Percentiles rank a stretch among this genome's conserved stretches.
These are phyloP conservation scores for Ascidia mentula DNA, from an alignment of 23 tunicate species.

Conservation along the genomic window DNA sequence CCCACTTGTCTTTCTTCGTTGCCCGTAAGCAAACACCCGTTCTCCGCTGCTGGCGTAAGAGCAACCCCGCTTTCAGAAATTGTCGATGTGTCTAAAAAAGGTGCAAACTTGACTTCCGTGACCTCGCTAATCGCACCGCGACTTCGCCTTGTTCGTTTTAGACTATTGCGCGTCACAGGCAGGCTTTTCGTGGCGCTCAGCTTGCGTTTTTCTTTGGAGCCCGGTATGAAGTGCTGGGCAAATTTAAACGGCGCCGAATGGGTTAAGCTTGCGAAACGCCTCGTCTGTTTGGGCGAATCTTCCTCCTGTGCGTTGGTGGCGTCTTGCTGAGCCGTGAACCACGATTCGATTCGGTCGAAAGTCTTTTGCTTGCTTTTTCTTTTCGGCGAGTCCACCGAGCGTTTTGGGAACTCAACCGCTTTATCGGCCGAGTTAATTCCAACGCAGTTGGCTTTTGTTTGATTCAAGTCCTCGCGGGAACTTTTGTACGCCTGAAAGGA, in stretches of 20 bases:
- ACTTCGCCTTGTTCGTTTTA: background rate
- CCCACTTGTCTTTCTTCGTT: conserved; percentile 9
- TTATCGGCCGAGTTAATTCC: background rate
- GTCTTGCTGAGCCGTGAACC: conserved; percentile 7
- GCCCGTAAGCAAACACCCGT: background rate
- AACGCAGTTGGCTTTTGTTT: background rate
- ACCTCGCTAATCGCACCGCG: background rate
- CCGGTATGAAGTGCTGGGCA: background rate
- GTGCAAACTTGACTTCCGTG: background rate
- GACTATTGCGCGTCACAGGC: background rate
- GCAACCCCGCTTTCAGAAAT: background rate
- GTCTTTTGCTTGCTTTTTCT: conserved; percentile 3
- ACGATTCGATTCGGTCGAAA: conserved; percentile 7
- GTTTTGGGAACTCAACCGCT: background rate
- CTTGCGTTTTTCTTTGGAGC: conserved; percentile 23
- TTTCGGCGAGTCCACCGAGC: background rate
- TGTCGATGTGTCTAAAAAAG: background rate
- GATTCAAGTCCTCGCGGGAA: background rate
- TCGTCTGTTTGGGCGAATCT: background rate
- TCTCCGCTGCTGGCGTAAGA: background rate
- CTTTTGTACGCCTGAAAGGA: conserved; percentile 2
- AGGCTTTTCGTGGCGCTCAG: conserved; percentile 16
- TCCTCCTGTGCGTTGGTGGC: background rate
- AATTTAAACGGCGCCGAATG: conserved; percentile 9
- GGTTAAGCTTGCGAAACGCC: background rate